Conservation (phyloP, 2,113 vertebrate species). For the Pteronura brasiliensis region DNA sequence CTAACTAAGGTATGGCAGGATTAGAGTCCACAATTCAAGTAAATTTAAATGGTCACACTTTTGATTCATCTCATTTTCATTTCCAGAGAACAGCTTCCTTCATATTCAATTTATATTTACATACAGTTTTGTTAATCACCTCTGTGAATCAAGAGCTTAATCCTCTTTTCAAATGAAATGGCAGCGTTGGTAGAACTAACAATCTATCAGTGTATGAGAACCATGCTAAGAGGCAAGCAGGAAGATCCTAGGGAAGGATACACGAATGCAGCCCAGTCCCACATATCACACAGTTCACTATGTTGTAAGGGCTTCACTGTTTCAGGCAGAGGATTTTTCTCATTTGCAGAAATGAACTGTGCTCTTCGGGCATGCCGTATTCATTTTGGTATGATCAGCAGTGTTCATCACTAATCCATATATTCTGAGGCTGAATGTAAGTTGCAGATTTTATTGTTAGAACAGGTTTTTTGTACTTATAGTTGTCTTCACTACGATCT, state of each 20-base stretch:
- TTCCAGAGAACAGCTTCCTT: background rate
- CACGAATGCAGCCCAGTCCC: fast-evolving
- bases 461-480: background rate
- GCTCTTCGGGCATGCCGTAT: background rate
- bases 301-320: background rate
- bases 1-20: background rate
- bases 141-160: background rate
- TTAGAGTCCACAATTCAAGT: background rate
- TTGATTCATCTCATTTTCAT: background rate
- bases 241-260: background rate
- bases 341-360: background rate
- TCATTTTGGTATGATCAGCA: background rate
- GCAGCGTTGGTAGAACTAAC: background rate
- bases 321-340: background rate
- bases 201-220: background rate
- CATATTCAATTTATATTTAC: background rate
- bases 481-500: background rate
- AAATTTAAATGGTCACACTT: background rate
- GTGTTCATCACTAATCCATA: background rate
- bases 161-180: background rate
- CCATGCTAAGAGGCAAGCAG: background rate
- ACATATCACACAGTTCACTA: background rate
- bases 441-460: background rate
- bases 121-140: background rate
- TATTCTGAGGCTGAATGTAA: background rate